A percentile compares a stretch with the other conserved stretches of the same genome.
These are phyloP conservation scores for Rhynchotus rufescens DNA, from an alignment of 2,797 vertebrate species.

Conservation along the genomic window DNA sequence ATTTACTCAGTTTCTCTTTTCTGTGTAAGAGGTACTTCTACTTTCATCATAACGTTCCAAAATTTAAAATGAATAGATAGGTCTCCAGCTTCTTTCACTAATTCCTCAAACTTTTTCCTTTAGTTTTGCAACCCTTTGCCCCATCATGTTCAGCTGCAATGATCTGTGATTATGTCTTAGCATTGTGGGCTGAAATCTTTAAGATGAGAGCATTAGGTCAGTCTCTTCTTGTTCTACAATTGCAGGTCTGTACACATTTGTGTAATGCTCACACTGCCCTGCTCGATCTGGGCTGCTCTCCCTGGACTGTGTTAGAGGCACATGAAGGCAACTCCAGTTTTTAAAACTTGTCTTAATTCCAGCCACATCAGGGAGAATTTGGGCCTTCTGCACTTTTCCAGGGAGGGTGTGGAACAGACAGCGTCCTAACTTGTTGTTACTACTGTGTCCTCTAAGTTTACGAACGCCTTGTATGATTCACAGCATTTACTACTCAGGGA, in stretches of 20 bases:
- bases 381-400: constrained; percentile 8
- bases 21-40: background rate
- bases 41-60: background rate
- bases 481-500: background rate
- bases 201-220: background rate
- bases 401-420: constrained; percentile 3
- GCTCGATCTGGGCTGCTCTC: background rate
- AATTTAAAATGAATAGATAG: constrained; percentile 3
- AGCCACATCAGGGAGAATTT: background rate
- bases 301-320: background rate
- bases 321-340: constrained; percentile 4
- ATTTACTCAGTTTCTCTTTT: background rate
- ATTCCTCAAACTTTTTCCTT: constrained; percentile 24
- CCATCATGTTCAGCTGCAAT: background rate
- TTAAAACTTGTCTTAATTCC: background rate
- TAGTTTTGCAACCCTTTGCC: background rate
- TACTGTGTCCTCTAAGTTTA: background rate
- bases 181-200: background rate
- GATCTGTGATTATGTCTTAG: background rate
- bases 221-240: background rate
- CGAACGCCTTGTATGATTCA: constrained; percentile 1
- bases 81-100: constrained; percentile 22
- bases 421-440: background rate
- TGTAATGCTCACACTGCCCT: background rate
- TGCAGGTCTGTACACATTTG: background rate